Evolutionary conservation across 2,797 vertebrate species (phyloP), one percentile per base, ranked within the genome.

Genomic region (Premnoplex brunnescens): DNA sequence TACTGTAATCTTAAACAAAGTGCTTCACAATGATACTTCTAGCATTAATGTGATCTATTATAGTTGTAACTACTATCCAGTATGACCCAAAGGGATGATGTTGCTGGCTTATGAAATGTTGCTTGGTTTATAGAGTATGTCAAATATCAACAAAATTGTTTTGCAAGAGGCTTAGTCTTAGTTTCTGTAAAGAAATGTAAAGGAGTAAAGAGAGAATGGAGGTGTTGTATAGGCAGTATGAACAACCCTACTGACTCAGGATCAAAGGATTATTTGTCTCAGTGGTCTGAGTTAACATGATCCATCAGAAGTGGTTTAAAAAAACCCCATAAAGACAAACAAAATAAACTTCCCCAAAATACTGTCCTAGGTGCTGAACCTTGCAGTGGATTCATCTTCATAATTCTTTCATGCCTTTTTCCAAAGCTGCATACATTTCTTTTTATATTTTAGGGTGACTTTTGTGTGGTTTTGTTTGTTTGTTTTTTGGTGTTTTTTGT

Each of bases 91-190:
- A 1, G 3, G 22, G 37, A 8, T 87, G 56, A 51, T 88, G 54
- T 74, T 89, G 21, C 37, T 88, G 49, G 37, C 21, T 80, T 92
- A 59, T 85, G 58, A 92, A 96, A 77, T 76, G 77, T 71, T 86
- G n/a, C 28, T 77, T 87, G 30, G 46, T 79, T 85, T 91, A 46
- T 71, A 68, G 52, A 64, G 10, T 68, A 64, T 68, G 72, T 60
- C 78, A 89, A 52, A 46, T 91, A 71, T 34, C 27, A 89, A 60
- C 12, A 67, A 89, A 81, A 79, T 48, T 87, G 20, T 79, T 76
- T 64, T 89, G 24, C 20, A 74, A n/a, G 72, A 81, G 73, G 41
- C 44, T 94, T 77, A 71, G 39, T 79, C 67, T 89, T 59, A 54
- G 9, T 15, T 59, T 72, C 15, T 49, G 16, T 66, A 54, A 67